Evolutionary conservation across 35 echinoderm and acorn worm species (phyloP).

Genomic region (Anneissia japonica): DNA sequence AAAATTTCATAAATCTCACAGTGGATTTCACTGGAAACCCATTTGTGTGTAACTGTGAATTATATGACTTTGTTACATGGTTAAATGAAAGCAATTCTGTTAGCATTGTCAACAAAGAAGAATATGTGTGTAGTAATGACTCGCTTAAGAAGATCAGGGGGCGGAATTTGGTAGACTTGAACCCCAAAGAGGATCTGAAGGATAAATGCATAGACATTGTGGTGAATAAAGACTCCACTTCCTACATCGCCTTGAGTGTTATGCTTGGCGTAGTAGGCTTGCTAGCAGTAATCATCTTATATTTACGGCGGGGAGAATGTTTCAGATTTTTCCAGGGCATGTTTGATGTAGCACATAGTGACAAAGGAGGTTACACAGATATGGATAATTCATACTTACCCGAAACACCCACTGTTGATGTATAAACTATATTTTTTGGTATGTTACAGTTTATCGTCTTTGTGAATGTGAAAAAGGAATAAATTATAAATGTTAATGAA

Average conservation of each 20-base stretch:
- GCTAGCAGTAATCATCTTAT: background rate
- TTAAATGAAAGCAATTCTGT: background rate
- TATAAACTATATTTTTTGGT: too few species aligned
- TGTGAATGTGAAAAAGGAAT: too few species aligned
- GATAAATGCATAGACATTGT: background rate
- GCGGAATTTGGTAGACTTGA: background rate
- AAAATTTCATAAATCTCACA: background rate
- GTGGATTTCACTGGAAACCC: background rate
- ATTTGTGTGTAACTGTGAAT: background rate
- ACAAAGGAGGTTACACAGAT: background rate
- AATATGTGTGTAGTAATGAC: background rate
- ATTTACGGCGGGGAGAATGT: background rate
- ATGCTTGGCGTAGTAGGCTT: background rate
- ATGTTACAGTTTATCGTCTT: too few species aligned
- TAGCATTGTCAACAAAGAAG: background rate
- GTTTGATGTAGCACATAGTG: background rate
- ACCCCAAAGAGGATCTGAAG: background rate
- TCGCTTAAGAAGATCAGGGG: background rate
- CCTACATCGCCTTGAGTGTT: background rate
- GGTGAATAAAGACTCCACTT: background rate
- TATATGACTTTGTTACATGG: background rate
- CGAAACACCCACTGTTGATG: background rate
- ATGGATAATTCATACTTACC: background rate
- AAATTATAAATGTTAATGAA: too few species aligned
- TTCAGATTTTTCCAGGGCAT: background rate